Base-by-base conservation (phyloP, 2,888 invertebrate species). In the Papilio protenor region DNA sequence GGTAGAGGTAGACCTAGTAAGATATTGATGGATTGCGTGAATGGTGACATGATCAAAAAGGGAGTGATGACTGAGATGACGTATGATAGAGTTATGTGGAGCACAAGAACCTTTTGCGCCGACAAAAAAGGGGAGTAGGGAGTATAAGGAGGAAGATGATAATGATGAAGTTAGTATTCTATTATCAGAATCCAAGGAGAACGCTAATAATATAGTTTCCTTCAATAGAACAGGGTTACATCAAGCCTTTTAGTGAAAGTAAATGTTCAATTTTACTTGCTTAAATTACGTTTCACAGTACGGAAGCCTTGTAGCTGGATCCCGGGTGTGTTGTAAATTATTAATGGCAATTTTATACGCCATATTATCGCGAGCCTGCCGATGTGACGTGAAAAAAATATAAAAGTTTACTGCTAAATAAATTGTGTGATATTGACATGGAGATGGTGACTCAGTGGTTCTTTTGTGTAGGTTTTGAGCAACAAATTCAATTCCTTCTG, bases 251-350 rank as follows among this genome's bases (percentile, higher is more conserved):
- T 33, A 40, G 33, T 64, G 2, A 64, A 40, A 64, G 27, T 61
- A n/a, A 33, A 64, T 64, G 40, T 18, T 40, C 33, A 61, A 64
- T 18, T 64, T 45, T 40, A 40, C n/a, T 33, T 18, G 2, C 64
- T 33, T 33, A 33, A 16, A n/a, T 66, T 66, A 66, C 16, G n/a
- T 16, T 69, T 16, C 23, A 23, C 33, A 40, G 18, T 69, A 21
- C 66, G 66, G 45, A 45, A 45, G 45, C 18, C n/a, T 45, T 16
- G 66, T 14, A 45, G 21, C 33, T 8, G 21, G n/a, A n/a, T 69
- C 66, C 66, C 66, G 66, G 66, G 66, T 45, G 66, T 69, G 66
- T 33, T 66, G 66, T 69, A 69, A 45, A 69, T 69, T 69, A 69
- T 69, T 45, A 21, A 69, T 69, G 66, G 40, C 66, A 69, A 69